Percentiles rank a stretch among this genome's conserved stretches.
Conservation (phyloP, 2,113 vertebrate genomes). For the Cyphomyrus plagiostoma region DNA sequence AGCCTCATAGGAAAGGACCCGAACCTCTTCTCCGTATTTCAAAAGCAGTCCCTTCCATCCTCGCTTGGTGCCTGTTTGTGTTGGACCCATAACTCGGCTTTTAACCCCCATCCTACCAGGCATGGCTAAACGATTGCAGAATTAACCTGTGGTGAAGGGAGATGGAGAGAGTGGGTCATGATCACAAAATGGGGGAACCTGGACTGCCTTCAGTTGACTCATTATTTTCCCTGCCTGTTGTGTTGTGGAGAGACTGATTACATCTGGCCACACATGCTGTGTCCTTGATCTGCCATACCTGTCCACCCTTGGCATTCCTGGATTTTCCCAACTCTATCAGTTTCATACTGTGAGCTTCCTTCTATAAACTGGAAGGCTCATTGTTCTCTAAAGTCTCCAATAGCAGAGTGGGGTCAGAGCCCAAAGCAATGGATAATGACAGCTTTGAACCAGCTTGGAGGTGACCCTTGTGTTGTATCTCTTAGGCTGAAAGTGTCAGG, state of each 20-base stretch:
- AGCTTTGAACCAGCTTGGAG: background rate
- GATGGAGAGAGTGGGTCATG: conserved; percentile 1
- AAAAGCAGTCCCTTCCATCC: background rate
- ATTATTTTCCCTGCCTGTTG: conserved; percentile 15
- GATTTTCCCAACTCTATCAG: background rate
- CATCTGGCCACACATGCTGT: background rate
- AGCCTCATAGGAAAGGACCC: background rate
- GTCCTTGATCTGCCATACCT: background rate
- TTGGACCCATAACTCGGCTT: conserved; percentile 16
- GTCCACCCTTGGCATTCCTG: background rate
- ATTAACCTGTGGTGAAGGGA: conserved; percentile 17
- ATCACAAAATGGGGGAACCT: background rate
- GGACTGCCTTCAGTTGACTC: background rate
- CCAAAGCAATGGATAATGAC: background rate
- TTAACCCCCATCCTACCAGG: conserved; percentile 23
- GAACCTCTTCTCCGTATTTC: background rate
- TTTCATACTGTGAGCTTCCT: background rate
- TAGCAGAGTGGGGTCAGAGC: background rate
- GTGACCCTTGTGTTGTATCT: background rate
- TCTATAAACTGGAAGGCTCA: background rate
- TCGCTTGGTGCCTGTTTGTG: background rate
- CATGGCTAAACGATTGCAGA: conserved; percentile 13
- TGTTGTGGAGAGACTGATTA: conserved; percentile 3
- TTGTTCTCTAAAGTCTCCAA: background rate
- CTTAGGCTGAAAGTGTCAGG: background rate